Percentiles rank a stretch among this genome's conserved stretches.
Conservation (phyloP, 2,888 invertebrate genomes). For the Dryomyza anilis region DNA sequence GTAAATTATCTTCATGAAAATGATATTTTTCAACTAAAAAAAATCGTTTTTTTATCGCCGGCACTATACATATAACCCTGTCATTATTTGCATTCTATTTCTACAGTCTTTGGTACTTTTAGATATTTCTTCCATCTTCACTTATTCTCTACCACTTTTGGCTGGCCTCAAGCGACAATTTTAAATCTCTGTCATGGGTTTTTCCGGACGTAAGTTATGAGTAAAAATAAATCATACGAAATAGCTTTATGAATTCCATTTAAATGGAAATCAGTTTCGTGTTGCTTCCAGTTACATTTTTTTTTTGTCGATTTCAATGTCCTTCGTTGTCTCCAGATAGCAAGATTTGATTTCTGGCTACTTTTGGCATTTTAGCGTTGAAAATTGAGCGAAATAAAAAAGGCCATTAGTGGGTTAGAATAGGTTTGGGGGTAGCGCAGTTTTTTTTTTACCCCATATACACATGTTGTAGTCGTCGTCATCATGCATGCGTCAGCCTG, state of each 20-base stretch:
- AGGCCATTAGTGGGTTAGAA: constrained; percentile 15
- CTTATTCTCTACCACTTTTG: background rate
- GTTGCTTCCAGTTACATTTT: background rate
- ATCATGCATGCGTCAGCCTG: background rate
- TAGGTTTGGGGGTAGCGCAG: no score
- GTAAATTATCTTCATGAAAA: no score
- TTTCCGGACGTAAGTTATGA: constrained; percentile 18
- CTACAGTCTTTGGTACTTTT: background rate
- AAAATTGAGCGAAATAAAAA: constrained; percentile 13
- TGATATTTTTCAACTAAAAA: no score
- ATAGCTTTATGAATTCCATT: constrained; percentile 29
- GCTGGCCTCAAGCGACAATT: constrained; percentile 13
- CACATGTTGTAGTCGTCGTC: background rate
- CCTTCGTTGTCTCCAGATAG: constrained; percentile 8
- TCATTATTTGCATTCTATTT: background rate
- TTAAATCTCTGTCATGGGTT: constrained; percentile 14
- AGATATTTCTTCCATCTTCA: background rate
- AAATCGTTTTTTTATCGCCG: no score
- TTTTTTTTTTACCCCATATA: background rate
- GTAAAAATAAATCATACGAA: constrained; percentile 24
- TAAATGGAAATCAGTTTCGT: constrained; percentile 29
- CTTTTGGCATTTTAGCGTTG: constrained; percentile 11
- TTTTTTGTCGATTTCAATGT: background rate
- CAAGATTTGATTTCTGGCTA: constrained; percentile 24
- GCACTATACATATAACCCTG: no score